These are phyloP conservation scores for Chloropsis hardwickii DNA, from an alignment of 2,113 vertebrate species.

Conservation along the genomic window DNA sequence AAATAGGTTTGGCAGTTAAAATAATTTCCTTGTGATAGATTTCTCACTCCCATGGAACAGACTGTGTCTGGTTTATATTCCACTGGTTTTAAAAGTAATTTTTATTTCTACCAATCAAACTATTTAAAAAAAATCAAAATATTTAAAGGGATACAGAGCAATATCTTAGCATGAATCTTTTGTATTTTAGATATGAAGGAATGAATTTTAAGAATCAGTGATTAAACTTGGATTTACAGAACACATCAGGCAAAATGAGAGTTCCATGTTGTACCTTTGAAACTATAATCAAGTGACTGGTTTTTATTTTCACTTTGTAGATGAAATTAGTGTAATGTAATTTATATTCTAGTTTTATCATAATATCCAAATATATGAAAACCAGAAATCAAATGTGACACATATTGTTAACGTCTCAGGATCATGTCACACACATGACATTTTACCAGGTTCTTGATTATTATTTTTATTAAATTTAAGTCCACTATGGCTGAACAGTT, in stretches of 20 bases:
- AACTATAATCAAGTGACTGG: background rate
- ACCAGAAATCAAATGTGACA: background rate
- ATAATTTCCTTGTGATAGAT: background rate
- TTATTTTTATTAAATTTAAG: background rate
- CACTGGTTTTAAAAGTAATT: background rate
- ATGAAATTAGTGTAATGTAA: background rate
- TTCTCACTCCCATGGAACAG: background rate
- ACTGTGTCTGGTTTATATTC: background rate
- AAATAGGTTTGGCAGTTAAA: background rate
- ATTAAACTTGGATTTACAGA: background rate
- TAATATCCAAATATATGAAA: background rate
- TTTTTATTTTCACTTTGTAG: background rate
- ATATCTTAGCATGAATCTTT: background rate
- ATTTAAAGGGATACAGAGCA: background rate
- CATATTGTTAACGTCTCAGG: background rate
- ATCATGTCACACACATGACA: background rate
- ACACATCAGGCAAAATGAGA: background rate
- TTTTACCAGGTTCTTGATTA: background rate
- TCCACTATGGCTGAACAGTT: background rate
- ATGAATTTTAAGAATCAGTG: background rate
- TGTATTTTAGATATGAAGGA: background rate
- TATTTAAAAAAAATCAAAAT: background rate
- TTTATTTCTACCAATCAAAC: background rate
- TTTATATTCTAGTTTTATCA: background rate
- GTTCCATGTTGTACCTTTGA: background rate